These are phyloP conservation scores for Lepisosteus osseus DNA, from an alignment of 2,113 vertebrate species.

Conservation along the genomic window DNA sequence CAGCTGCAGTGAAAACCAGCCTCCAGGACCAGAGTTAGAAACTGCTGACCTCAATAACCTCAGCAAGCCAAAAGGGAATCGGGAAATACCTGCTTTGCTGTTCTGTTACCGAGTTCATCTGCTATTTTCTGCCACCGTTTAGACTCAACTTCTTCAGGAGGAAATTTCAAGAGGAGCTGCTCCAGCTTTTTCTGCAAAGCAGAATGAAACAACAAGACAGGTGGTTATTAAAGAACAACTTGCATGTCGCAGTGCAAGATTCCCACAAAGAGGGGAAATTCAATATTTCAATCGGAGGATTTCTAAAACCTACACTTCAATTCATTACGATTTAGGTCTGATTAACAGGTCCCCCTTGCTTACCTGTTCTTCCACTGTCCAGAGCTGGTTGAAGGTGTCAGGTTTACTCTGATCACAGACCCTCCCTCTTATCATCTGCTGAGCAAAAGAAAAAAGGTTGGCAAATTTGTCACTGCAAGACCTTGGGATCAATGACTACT, in stretches of 20 bases:
- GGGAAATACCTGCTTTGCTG: slow-evolving; percentile 85
- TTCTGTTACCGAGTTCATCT: slow-evolving; percentile 90
- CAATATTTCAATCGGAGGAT: too few species aligned
- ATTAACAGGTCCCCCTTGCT: not conserved
- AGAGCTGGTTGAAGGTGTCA: slow-evolving; percentile 96
- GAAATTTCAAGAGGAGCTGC: slow-evolving; percentile 89
- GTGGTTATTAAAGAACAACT: slow-evolving; percentile 15
- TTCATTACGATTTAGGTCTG: too few species aligned
- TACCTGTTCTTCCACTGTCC: slow-evolving; percentile 98
- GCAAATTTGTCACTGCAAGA: too few species aligned
- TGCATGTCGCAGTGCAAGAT: too few species aligned
- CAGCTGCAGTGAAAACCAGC: too few species aligned
- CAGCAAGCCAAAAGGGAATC: too few species aligned
- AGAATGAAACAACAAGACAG: slow-evolving; percentile 19
- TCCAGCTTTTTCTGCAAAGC: slow-evolving; percentile 88
- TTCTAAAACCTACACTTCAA: too few species aligned
- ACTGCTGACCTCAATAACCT: too few species aligned
- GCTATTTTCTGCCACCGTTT: slow-evolving; percentile 98
- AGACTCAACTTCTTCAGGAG: slow-evolving; percentile 93
- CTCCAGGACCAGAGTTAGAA: too few species aligned
- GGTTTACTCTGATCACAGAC: slow-evolving; percentile 90
- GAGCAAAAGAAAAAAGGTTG: slow-evolving; percentile 40
- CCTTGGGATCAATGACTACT: too few species aligned
- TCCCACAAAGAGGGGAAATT: too few species aligned
- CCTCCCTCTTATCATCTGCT: slow-evolving; percentile 91